phyloP scores from a whole-genome alignment of 2,113 vertebrate genomes.

The Mobula hypostoma region DNA sequence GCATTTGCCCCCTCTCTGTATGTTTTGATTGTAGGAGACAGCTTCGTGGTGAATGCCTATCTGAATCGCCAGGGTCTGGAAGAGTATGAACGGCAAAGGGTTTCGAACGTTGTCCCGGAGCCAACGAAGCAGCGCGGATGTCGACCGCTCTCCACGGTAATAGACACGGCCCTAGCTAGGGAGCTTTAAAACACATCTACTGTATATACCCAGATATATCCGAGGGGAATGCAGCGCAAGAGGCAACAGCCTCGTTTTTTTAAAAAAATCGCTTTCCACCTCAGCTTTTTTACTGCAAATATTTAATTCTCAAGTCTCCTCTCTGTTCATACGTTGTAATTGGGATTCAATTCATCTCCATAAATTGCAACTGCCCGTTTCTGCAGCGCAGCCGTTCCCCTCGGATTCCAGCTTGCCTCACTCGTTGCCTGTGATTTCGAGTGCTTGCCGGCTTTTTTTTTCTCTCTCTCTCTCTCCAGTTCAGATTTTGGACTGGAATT shows the following conservation, averaged over 20 bases:
- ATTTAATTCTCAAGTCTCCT: background rate
- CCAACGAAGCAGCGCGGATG: constrained; percentile 6
- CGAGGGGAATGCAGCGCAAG: background rate
- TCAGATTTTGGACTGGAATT: no score
- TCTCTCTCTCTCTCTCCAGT: no score
- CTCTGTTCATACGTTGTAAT: background rate
- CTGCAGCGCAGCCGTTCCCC: background rate
- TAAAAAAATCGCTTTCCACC: background rate
- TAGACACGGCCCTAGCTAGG: background rate
- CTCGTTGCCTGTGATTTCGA: background rate
- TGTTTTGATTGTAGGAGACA: background rate
- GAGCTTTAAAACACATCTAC: background rate
- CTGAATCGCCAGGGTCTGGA: constrained; percentile 6
- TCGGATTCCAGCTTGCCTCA: background rate
- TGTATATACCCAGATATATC: background rate
- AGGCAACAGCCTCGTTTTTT: no score
- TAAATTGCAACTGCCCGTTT: background rate
- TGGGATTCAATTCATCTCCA: background rate
- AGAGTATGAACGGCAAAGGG: background rate
- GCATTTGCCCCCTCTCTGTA: background rate
- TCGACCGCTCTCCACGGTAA: constrained; percentile 22
- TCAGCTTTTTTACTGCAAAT: background rate
- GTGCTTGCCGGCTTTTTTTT: background rate
- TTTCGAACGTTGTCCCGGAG: background rate
- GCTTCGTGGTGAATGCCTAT: constrained; percentile 26